These are phyloP conservation scores for Strigamia maritima DNA, from an alignment of 2,888 invertebrate genomes.

Conservation along the genomic window DNA sequence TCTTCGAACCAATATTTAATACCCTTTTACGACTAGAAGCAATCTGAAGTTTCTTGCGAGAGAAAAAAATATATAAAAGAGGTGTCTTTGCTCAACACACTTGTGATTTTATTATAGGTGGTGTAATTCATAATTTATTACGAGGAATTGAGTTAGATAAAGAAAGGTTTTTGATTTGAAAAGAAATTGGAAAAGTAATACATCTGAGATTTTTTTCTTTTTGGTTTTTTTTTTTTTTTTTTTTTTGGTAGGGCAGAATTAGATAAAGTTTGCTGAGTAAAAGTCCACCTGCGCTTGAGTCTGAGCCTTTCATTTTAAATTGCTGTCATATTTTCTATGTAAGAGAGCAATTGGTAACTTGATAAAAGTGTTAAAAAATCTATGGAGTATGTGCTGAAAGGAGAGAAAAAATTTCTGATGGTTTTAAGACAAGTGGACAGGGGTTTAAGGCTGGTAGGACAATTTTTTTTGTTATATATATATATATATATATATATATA, in stretches of 20 bases:
- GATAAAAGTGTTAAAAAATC: conserved; percentile 4
- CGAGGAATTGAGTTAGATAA: background rate
- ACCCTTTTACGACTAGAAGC: conserved; percentile 10
- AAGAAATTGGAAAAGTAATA: conserved; percentile 10
- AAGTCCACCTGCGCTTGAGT: conserved; percentile 10
- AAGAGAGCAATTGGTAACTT: conserved; percentile 4
- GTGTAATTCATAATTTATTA: conserved; percentile 10
- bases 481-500: background rate
- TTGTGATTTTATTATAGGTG: background rate
- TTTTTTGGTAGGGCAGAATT: background rate
- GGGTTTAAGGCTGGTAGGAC: background rate
- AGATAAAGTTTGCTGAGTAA: conserved; percentile 5
- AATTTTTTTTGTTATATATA: background rate
- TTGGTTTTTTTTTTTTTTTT: background rate
- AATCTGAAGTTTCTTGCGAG: conserved; percentile 4
- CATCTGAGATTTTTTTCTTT: background rate
- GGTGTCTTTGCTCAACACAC: background rate
- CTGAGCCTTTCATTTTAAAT: background rate
- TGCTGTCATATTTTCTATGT: conserved; percentile 4
- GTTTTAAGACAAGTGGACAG: conserved; percentile 4
- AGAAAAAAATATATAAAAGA: background rate
- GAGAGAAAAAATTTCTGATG: background rate
- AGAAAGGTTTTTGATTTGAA: background rate
- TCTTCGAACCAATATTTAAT: conserved; percentile 9
- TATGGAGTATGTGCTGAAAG: background rate